A percentile compares a stretch with the other conserved stretches of the same genome.
Evolutionary conservation across 2,888 invertebrate species (phyloP).

Genomic region (Lumbricus terrestris): DNA sequence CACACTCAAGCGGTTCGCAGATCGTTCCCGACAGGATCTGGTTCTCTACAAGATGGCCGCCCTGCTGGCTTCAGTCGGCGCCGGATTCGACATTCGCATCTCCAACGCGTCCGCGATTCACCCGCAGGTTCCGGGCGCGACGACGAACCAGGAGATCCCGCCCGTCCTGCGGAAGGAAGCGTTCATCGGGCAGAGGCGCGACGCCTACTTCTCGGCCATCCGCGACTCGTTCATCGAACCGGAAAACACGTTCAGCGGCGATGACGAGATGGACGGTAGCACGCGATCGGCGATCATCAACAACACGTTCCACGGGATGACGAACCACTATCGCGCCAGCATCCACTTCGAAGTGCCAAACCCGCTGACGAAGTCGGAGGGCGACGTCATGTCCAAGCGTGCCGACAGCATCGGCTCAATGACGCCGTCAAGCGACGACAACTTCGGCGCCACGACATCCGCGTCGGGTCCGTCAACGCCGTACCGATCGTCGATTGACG

Average conservation of each 20-base stretch:
- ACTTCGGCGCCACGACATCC: constrained; percentile 7
- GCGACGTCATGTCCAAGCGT: not conserved
- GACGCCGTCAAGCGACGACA: constrained; percentile 28
- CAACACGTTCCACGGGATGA: constrained; percentile 84
- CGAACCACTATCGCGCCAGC: constrained; percentile 64
- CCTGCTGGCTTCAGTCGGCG: constrained; percentile 78
- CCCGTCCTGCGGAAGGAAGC: constrained; percentile 16
- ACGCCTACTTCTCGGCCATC: constrained; percentile 56
- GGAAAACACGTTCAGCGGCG: constrained; percentile 37
- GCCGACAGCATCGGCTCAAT: constrained; percentile 8
- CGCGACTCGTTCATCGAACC: constrained; percentile 54
- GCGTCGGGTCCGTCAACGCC: constrained; percentile 15
- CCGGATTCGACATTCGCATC: constrained; percentile 87
- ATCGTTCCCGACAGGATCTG: constrained; percentile 63
- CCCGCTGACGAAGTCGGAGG: not conserved
- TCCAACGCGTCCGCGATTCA: constrained; percentile 66
- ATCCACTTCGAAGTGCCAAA: constrained; percentile 47
- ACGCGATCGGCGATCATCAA: constrained; percentile 59
- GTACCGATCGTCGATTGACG: not conserved
- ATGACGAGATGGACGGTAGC: not conserved
- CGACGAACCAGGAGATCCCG: constrained; percentile 38
- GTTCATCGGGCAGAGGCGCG: constrained; percentile 51
- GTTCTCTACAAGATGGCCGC: constrained; percentile 85
- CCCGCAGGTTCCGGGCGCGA: constrained; percentile 45
- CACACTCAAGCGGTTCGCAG: constrained; percentile 34